Evolutionary conservation across 2,797 vertebrate genomes (phyloP), one percentile per base, ranked within the genome.

Genomic region (Sarcophilus harrisii): DNA sequence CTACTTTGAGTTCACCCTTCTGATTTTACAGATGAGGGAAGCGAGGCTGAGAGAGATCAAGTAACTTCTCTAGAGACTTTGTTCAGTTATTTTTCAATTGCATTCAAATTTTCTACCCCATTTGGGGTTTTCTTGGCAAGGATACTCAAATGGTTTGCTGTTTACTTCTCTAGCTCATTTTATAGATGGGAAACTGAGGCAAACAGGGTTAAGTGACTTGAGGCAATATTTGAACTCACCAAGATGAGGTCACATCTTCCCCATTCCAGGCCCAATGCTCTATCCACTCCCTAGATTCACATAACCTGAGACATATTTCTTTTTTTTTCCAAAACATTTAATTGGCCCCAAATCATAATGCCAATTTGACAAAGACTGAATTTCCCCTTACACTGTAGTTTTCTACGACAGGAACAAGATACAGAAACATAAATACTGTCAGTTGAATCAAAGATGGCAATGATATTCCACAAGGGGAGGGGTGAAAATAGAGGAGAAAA

Each of bases 361-460:
- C 95, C 98, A 97, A 87, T 97, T 98, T 97, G 98, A 98, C 98
- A 98, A 98, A 99, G 98, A 99, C 97, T 98, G 98, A 81, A 98
- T 98, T 98, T 98, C 98, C 98, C 98, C 97, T 98, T 98, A 98
- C 98, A 99, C 97, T 98, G 98, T 99, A 98, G 98, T 98, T 98
- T 98, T 99, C 98, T 98, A 99, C 97, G 97, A 98, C 95, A 99
- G 98, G 98, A 99, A 99, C 98, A 97, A 98, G 97, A 98, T 98
- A 98, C 98, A 98, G 98, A 98, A 97, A 98, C 98, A 98, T 97
- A 98, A 98, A 98, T 98, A 98, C 97, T 96, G 98, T 98, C 98
- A 97, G 96, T 97, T 97, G 98, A 98, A 98, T 98, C 97, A 97
- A 98, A 98, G 97, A 98, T 97, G 92, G 98, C 97, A 49, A 98